These are phyloP conservation scores for Helostoma temminkii DNA, from an alignment of 2,797 vertebrate genomes.

Conservation along the genomic window DNA sequence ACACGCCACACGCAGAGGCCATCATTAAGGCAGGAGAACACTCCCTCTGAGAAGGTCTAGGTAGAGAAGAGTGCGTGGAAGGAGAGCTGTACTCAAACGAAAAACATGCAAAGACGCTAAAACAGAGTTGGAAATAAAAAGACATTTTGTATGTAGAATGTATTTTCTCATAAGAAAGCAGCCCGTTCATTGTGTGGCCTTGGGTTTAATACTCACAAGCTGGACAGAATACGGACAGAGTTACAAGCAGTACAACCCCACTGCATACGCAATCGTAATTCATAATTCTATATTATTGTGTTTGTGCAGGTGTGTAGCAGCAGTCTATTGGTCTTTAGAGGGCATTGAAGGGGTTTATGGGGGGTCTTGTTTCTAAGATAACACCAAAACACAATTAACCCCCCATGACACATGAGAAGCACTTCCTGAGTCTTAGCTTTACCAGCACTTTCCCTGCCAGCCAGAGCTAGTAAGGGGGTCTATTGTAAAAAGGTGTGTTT, in stretches of 20 bases:
- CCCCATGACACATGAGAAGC: slow-evolving; percentile 75
- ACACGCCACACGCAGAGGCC: slow-evolving; percentile 75
- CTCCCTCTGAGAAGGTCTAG: slow-evolving; percentile 25
- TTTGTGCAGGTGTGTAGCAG: slow-evolving; percentile 80
- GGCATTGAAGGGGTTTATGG: slow-evolving; percentile 54
- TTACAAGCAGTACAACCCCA: slow-evolving; percentile 1
- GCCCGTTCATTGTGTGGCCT: slow-evolving; percentile 18
- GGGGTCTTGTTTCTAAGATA: slow-evolving; percentile 83
- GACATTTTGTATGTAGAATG: neutral
- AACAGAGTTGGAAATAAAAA: slow-evolving; percentile 18
- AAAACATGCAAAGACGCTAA: slow-evolving; percentile 4
- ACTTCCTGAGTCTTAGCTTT: slow-evolving; percentile 75
- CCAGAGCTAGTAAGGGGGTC: slow-evolving; percentile 64
- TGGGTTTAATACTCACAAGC: neutral
- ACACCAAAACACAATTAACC: slow-evolving; percentile 86
- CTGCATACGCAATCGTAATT: slow-evolving; percentile 21
- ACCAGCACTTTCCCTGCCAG: slow-evolving; percentile 70
- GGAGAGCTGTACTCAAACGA: slow-evolving; percentile 5
- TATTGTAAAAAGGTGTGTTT: slow-evolving; percentile 81
- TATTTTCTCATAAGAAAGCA: neutral
- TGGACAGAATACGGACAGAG: neutral
- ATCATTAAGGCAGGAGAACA: slow-evolving; percentile 58
- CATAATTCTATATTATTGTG: slow-evolving; percentile 68
- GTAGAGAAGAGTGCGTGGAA: slow-evolving; percentile 1
- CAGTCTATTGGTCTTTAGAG: slow-evolving; percentile 29